Conservation (phyloP, 2,113 vertebrate species). For the Nerophis ophidion region DNA sequence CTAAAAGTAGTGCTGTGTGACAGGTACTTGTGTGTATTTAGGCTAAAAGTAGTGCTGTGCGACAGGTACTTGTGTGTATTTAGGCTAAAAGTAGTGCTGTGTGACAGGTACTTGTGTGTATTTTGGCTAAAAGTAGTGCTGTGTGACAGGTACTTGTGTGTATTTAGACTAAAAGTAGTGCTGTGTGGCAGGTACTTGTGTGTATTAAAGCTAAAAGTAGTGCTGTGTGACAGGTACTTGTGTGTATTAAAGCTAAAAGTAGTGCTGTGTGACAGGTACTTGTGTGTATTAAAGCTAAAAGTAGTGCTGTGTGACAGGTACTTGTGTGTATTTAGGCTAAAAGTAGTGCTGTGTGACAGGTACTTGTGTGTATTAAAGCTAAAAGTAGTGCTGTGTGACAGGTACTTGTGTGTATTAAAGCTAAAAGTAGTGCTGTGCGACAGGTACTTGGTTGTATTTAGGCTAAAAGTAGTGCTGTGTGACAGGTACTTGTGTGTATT, state of each 20-base stretch:
- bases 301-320: conserved; percentile 53
- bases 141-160: conserved; percentile 74
- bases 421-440: neutral
- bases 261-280: conserved; percentile 59
- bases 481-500: conserved; percentile 78
- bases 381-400: conserved; percentile 7
- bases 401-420: too few species aligned
- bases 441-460: too few species aligned
- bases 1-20: neutral
- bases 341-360: conserved; percentile 24
- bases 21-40: too few species aligned
- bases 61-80: conserved; percentile 78
- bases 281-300: too few species aligned
- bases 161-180: neutral
- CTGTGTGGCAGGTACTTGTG: conserved; percentile 71
- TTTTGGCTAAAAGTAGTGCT: neutral
- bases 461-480: neutral
- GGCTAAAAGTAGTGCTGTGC: neutral
- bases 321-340: too few species aligned
- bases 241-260: too few species aligned
- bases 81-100: neutral
- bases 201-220: too few species aligned
- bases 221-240: conserved; percentile 68
- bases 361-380: too few species aligned
- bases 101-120: conserved; percentile 77